Evolutionary conservation across 2,888 invertebrate genomes (phyloP).

Genomic region (Lochmaea capreae): DNA sequence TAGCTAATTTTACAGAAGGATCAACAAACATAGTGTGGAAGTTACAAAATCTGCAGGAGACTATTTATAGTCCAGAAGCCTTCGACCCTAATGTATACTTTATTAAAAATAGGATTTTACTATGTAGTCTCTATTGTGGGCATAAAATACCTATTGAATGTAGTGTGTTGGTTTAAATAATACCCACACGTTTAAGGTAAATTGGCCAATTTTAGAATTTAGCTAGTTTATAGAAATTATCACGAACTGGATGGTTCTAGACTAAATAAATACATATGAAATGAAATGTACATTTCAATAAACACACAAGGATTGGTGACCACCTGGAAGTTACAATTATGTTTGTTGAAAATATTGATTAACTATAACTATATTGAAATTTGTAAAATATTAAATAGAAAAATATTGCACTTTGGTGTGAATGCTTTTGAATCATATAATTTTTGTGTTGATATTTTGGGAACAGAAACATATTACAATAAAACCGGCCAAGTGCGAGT

Average conservation of each 20-base stretch:
- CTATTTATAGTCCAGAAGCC: slow-evolving; percentile 3
- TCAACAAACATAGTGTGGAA: slow-evolving; percentile 18
- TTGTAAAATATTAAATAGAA: no score
- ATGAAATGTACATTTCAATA: neutral
- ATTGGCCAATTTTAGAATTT: neutral
- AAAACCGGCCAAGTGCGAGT: no score
- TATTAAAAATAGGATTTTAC: slow-evolving; percentile 6
- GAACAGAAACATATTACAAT: no score
- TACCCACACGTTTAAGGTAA: neutral
- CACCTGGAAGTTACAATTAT: no score
- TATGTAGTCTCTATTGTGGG: neutral
- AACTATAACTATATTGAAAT: no score
- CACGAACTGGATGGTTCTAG: neutral
- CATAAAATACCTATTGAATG: neutral
- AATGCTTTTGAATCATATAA: no score
- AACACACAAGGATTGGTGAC: no score
- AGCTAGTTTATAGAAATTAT: slow-evolving; percentile 5
- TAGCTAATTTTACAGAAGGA: slow-evolving; percentile 8
- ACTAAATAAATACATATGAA: neutral
- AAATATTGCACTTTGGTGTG: no score
- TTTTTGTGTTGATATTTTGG: no score
- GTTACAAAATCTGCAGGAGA: slow-evolving; percentile 12
- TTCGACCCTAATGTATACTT: slow-evolving; percentile 9
- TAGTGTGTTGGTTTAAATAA: neutral
- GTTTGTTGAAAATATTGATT: no score